A percentile compares a stretch with the other conserved stretches of the same genome.
Evolutionary conservation across 2,888 invertebrate genomes (phyloP).

Genomic region (Noctua janthe): DNA sequence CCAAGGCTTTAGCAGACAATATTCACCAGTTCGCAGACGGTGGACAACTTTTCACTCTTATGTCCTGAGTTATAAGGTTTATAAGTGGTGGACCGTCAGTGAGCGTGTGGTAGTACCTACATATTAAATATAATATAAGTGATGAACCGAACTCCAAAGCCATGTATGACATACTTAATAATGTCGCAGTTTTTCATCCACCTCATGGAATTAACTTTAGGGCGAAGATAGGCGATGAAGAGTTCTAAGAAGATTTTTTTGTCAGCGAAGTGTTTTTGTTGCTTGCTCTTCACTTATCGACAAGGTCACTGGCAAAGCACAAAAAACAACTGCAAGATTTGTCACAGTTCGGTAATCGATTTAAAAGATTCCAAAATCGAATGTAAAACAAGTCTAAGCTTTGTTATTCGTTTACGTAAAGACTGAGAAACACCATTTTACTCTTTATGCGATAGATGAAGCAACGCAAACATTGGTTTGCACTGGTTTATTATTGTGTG

Average conservation of each 20-base stretch:
- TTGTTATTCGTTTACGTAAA: conserved; percentile 13
- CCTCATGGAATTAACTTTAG: neutral
- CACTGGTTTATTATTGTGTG: conserved; percentile 60
- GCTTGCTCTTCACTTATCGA: neutral
- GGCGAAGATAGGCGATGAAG: neutral
- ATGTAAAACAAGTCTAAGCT: conserved; percentile 18
- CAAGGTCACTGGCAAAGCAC: conserved; percentile 20
- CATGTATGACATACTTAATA: neutral
- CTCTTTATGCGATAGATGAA: conserved; percentile 34
- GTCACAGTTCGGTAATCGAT: neutral
- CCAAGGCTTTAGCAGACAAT: conserved; percentile 20
- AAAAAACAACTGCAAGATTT: conserved; percentile 13
- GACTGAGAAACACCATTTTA: conserved; percentile 23
- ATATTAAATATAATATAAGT: neutral
- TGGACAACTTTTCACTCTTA: neutral
- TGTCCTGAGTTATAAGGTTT: neutral
- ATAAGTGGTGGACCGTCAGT: neutral
- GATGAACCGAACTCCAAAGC: conserved; percentile 3
- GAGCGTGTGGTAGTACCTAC: neutral
- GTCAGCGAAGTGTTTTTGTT: conserved; percentile 1
- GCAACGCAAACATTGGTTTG: conserved; percentile 52
- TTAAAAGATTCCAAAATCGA: conserved; percentile 18
- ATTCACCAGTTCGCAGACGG: no score
- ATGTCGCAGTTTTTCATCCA: conserved; percentile 3
- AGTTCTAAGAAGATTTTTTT: conserved; percentile 26